phyloP scores from a whole-genome alignment of 2,888 invertebrate species.

The Nysson spinosus region DNA sequence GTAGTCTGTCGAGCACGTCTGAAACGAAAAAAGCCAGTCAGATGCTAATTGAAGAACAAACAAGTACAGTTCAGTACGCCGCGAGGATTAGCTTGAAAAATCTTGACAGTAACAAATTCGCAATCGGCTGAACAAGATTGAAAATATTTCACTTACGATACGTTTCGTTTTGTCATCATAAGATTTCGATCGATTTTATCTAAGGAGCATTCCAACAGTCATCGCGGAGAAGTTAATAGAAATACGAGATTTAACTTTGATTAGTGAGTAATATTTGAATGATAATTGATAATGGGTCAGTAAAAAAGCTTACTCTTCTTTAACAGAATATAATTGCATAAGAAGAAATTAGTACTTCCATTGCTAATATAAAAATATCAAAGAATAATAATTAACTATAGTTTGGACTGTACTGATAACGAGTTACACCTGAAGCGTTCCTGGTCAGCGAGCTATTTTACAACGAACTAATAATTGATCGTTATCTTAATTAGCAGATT shows the following conservation, averaged over 20 bases:
- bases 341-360: not conserved
- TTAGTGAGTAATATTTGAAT: too few species aligned
- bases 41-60: constrained; percentile 72
- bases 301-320: too few species aligned
- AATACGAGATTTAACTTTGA: too few species aligned
- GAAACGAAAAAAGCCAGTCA: constrained; percentile 49
- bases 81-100: constrained; percentile 25
- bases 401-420: constrained; percentile 65
- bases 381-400: constrained; percentile 64
- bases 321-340: too few species aligned
- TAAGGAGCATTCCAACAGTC: too few species aligned
- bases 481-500: constrained; percentile 39
- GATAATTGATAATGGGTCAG: too few species aligned
- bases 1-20: constrained; percentile 52
- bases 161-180: too few species aligned
- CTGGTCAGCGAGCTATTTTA: constrained; percentile 52
- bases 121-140: not conserved
- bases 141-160: not conserved
- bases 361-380: constrained; percentile 38
- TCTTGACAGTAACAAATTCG: not conserved
- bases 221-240: too few species aligned
- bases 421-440: constrained; percentile 51
- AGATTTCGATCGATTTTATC: too few species aligned
- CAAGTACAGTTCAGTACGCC: constrained; percentile 63
- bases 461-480: constrained; percentile 54